Percentiles rank a stretch among this genome's conserved stretches.
Evolutionary conservation across 2,797 vertebrate species (phyloP).

Genomic region (Rhabdophis nuchalis): DNA sequence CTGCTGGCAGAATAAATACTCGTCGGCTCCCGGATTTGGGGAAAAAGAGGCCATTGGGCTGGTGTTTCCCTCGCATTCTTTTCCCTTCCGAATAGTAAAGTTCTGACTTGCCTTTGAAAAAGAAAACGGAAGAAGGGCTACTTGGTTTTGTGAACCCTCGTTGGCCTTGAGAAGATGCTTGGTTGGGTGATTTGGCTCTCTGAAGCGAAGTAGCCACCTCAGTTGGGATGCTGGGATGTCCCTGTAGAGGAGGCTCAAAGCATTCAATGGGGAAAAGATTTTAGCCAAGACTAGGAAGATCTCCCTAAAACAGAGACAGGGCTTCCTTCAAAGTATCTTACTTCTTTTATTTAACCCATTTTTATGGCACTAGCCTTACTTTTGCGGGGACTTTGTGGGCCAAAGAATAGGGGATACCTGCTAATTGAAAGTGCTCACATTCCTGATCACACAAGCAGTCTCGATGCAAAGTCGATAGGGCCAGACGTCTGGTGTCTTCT

Average conservation of each 20-base stretch:
- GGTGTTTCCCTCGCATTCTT: neutral
- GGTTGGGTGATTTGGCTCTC: neutral
- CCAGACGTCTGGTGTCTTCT: neutral
- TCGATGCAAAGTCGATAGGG: neutral
- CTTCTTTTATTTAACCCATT: neutral
- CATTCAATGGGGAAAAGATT: too few relatives aligned
- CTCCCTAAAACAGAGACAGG: neutral
- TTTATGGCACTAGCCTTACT: neutral
- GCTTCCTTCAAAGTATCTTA: neutral
- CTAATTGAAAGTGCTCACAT: neutral
- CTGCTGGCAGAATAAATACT: constrained; percentile 3
- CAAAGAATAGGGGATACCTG: neutral
- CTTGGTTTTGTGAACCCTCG: neutral
- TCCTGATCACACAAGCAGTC: neutral
- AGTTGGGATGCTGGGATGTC: too few relatives aligned
- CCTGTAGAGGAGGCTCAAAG: neutral
- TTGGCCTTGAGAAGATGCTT: neutral
- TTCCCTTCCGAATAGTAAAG: neutral
- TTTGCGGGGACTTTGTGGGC: neutral
- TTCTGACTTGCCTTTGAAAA: neutral
- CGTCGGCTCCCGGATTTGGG: fast-evolving
- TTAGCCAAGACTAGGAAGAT: neutral
- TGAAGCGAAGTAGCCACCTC: neutral
- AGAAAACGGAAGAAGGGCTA: too few relatives aligned
- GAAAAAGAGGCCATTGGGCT: fast-evolving